Percentiles rank a stretch among this genome's conserved stretches.
These are phyloP conservation scores for Drosophila nigromelanica DNA, from an alignment of 1,140 invertebrate species.

Conservation along the genomic window DNA sequence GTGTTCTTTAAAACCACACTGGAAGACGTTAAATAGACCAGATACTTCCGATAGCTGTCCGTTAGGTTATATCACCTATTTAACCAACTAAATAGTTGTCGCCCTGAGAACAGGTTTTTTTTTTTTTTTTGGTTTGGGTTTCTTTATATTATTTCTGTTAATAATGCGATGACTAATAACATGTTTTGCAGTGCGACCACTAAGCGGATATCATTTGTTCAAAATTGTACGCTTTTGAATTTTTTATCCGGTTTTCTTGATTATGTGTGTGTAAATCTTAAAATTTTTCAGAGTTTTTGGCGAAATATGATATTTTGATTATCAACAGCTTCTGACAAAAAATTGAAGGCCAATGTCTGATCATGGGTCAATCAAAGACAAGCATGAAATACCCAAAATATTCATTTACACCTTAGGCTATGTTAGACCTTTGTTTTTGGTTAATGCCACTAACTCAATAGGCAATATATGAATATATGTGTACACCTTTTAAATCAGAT, in stretches of 20 bases:
- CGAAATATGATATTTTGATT: slow-evolving; percentile 38
- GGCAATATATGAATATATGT: neutral
- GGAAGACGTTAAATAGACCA: slow-evolving; percentile 20
- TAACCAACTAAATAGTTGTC: slow-evolving; percentile 19
- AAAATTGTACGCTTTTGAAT: slow-evolving; percentile 36
- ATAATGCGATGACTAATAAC: slow-evolving; percentile 65
- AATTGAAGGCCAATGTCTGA: slow-evolving; percentile 19
- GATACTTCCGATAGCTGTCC: slow-evolving; percentile 24
- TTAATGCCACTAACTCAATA: neutral
- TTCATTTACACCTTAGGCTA: slow-evolving; percentile 12
- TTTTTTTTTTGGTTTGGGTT: slow-evolving; percentile 2
- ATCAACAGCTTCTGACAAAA: slow-evolving; percentile 16
- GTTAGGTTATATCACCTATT: slow-evolving; percentile 24
- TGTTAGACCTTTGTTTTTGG: slow-evolving; percentile 6
- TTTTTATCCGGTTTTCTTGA: slow-evolving; percentile 69
- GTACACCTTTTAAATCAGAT: too few relatives aligned
- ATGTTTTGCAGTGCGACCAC: slow-evolving; percentile 28
- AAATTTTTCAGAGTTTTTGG: slow-evolving; percentile 37
- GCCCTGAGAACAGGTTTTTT: slow-evolving; percentile 22
- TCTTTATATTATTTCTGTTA: slow-evolving; percentile 46
- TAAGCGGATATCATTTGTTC: slow-evolving; percentile 68
- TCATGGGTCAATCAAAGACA: slow-evolving; percentile 16
- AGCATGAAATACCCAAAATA: slow-evolving; percentile 1
- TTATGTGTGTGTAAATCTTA: slow-evolving; percentile 31
- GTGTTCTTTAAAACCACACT: slow-evolving; percentile 21